Evolutionary conservation across 2,797 vertebrate genomes (phyloP), one percentile per base, ranked within the genome.

Genomic region (Ctenopoma kingsleyae): DNA sequence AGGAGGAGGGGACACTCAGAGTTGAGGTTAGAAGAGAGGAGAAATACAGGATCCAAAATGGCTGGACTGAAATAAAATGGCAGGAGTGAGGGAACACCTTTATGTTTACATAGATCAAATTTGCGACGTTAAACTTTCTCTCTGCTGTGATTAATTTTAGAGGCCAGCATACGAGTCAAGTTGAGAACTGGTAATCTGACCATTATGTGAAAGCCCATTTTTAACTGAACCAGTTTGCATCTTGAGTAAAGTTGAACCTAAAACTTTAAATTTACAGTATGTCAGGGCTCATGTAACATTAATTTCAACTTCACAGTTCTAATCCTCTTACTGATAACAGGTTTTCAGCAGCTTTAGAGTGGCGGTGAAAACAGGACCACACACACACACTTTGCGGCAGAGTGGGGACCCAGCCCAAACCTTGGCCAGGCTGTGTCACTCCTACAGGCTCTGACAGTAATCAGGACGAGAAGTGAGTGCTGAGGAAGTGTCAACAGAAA

Each of bases 401-500:
- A 61, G 59, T 43, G 51, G 56, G 76, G 63, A 57, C 32, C 47
- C 25, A 38, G 47, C 48, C 44, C 27, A 6, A 1, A 54, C 56
- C 65, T 53, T 23, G 69, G 58, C 71, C 62, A 43, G 57, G 76
- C 75, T 80, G 70, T 66, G 52, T 82, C 68, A 69, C 74, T 83
- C 65, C 84, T 68, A 70, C 77, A 63, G 85, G 19, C 38, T 84
- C 86, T 88, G 90, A 82, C 62, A 59, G 91, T 78, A 90, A 86
- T 82, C 57, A 86, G 64, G 79, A 85, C 85, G 85, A 91, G 69
- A 89, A 92, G 80, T 90, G 88, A 92, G 87, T 81, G 13, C 80
- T 83, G 80, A 89, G 83, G 86, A 87, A 86, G 91, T 85, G 92
- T 87, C 90, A 87, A 91, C 77, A 67, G 85, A 88, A 87, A 87